These are phyloP conservation scores for Drosophila greeni DNA, from an alignment of 2,888 invertebrate species.

Conservation along the genomic window DNA sequence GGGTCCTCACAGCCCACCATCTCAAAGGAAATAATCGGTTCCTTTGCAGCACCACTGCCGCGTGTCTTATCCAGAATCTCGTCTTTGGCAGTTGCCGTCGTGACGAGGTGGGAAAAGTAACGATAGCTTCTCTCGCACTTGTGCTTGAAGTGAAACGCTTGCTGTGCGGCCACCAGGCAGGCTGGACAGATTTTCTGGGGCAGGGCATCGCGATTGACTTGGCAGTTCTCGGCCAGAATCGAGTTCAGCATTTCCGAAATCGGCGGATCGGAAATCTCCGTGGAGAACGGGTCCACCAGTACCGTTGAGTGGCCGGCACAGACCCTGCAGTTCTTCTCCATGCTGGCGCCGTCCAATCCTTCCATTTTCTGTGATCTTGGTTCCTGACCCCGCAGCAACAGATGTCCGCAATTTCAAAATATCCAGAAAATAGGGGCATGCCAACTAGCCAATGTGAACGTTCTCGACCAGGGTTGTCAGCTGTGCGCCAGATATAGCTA, in stretches of 20 bases:
- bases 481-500: no score
- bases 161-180: slow-evolving; percentile 38
- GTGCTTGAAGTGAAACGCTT: slow-evolving; percentile 41
- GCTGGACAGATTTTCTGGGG: slow-evolving; percentile 45
- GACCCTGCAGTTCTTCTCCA: slow-evolving; percentile 30
- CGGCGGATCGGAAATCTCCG: slow-evolving; percentile 15
- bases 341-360: background rate
- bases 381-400: background rate
- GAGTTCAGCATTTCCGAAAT: slow-evolving; percentile 44
- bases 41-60: background rate
- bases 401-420: slow-evolving; percentile 12
- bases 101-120: slow-evolving; percentile 20
- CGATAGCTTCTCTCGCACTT: slow-evolving; percentile 32
- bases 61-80: background rate
- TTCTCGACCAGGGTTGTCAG: slow-evolving; percentile 4
- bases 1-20: slow-evolving; percentile 21
- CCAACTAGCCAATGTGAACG: slow-evolving; percentile 19
- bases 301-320: slow-evolving; percentile 37
- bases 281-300: slow-evolving; percentile 34
- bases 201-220: slow-evolving; percentile 34
- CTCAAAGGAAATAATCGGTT: slow-evolving; percentile 2
- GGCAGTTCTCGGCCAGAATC: slow-evolving; percentile 27
- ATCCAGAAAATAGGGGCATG: slow-evolving; percentile 5
- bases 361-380: slow-evolving; percentile 15
- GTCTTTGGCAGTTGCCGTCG: background rate